Evolutionary conservation across 2,888 invertebrate genomes (phyloP).

Genomic region (Temnothorax unifasciatus): DNA sequence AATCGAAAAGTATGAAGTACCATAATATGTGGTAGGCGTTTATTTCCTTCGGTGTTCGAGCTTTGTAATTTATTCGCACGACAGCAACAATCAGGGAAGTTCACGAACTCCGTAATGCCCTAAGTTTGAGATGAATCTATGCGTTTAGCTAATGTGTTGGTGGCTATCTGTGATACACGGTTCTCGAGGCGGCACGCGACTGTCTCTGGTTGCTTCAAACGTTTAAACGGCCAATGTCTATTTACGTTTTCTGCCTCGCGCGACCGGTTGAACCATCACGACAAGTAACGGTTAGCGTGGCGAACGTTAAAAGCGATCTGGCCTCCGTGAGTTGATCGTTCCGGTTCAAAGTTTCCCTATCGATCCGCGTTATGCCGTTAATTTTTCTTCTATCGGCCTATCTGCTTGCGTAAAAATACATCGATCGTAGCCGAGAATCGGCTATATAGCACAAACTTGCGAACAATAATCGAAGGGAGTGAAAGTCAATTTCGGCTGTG

Average conservation of each 20-base stretch:
- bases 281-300: not conserved
- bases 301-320: slow-evolving; percentile 33
- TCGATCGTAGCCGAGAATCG: not conserved
- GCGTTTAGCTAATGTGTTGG: not conserved
- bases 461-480: not conserved
- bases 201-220: slow-evolving; percentile 22
- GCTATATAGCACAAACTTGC: not conserved
- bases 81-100: not conserved
- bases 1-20: not conserved
- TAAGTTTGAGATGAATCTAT: slow-evolving; percentile 29
- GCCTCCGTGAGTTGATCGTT: slow-evolving; percentile 42
- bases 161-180: not conserved
- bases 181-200: slow-evolving; percentile 23
- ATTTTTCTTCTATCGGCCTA: slow-evolving; percentile 14
- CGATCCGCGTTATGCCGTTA: slow-evolving; percentile 31
- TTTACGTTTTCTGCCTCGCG: slow-evolving; percentile 35
- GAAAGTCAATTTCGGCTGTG: not conserved
- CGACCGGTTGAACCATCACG: slow-evolving; percentile 40
- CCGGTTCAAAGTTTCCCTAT: slow-evolving; percentile 45
- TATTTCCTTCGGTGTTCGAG: not conserved
- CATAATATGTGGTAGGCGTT: not conserved
- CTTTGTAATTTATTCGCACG: not conserved
- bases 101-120: not conserved
- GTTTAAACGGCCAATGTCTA: slow-evolving; percentile 23
- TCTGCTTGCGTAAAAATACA: slow-evolving; percentile 11